These are phyloP conservation scores for Nipponia nippon DNA, from an alignment of 2,113 vertebrate species.

Conservation along the genomic window DNA sequence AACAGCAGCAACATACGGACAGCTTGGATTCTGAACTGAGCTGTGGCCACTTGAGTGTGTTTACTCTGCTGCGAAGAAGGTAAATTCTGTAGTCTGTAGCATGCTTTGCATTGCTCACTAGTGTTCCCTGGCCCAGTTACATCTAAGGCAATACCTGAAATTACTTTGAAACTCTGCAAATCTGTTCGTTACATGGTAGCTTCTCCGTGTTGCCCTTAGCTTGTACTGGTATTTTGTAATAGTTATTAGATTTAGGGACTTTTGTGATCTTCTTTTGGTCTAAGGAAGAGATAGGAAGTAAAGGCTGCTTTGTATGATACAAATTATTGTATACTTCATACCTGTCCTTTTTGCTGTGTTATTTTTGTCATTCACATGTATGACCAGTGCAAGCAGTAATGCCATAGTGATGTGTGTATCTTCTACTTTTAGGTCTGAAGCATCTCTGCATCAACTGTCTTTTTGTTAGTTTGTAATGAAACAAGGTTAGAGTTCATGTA, in stretches of 20 bases:
- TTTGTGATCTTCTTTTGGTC: not conserved
- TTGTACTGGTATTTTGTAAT: not conserved
- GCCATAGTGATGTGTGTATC: not conserved
- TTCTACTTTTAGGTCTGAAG: not conserved
- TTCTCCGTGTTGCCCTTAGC: not conserved
- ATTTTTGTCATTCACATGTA: not conserved
- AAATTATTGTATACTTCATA: not conserved
- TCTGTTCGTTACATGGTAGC: not conserved
- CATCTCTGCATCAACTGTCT: not conserved
- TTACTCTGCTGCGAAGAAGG: not conserved
- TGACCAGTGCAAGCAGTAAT: not conserved
- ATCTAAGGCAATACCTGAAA: not conserved
- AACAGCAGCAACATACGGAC: accelerated
- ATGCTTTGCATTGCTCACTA: not conserved
- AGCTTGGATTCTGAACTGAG: not conserved
- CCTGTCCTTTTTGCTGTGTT: not conserved
- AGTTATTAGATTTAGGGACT: not conserved
- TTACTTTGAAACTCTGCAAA: not conserved
- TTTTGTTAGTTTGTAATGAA: not conserved
- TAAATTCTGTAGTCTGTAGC: not conserved
- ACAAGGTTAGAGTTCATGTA: too few relatives aligned
- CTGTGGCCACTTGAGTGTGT: not conserved
- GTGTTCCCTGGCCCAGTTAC: not conserved
- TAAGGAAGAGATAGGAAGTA: not conserved
- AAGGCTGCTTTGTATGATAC: not conserved